A percentile compares a stretch with the other conserved stretches of the same genome.
These are phyloP conservation scores for Smittia sp. DNA, from an alignment of 2,888 invertebrate species.

Conservation along the genomic window DNA sequence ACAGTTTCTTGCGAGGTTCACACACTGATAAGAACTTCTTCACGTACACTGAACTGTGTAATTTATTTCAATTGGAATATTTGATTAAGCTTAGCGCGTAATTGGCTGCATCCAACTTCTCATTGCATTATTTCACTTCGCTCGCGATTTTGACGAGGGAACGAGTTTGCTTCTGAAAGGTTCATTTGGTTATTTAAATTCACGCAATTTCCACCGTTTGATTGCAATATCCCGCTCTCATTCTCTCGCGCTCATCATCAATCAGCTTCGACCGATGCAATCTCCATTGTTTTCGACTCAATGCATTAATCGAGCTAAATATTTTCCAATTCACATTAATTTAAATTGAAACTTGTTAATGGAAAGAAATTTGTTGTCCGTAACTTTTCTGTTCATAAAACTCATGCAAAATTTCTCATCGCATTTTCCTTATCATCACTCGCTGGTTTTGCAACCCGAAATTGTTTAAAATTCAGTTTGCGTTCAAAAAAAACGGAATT, in stretches of 20 bases:
- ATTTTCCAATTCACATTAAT: background rate
- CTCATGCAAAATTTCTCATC: background rate
- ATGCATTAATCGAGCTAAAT: background rate
- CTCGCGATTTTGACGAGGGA: background rate
- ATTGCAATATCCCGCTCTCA: background rate
- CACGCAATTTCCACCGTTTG: background rate
- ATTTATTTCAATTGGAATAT: conserved; percentile 8
- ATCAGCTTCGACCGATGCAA: background rate
- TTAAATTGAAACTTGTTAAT: background rate
- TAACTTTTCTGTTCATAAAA: too few relatives aligned
- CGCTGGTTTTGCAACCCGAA: background rate
- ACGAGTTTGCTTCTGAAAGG: too few relatives aligned
- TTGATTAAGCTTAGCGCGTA: conserved; percentile 1
- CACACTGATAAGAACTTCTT: conserved; percentile 23
- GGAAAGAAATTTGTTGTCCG: background rate
- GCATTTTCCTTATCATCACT: background rate
- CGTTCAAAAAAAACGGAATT: background rate
- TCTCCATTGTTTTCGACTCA: conserved; percentile 11
- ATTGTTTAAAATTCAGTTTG: background rate
- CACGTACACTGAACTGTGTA: background rate
- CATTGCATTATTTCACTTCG: conserved; percentile 10
- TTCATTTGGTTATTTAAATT: background rate
- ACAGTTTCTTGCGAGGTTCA: background rate
- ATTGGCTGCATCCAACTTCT: conserved; percentile 18
- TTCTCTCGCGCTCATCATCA: background rate